Base-by-base conservation (phyloP, 2,888 invertebrate species). In the Leptopterna dolabrata region DNA sequence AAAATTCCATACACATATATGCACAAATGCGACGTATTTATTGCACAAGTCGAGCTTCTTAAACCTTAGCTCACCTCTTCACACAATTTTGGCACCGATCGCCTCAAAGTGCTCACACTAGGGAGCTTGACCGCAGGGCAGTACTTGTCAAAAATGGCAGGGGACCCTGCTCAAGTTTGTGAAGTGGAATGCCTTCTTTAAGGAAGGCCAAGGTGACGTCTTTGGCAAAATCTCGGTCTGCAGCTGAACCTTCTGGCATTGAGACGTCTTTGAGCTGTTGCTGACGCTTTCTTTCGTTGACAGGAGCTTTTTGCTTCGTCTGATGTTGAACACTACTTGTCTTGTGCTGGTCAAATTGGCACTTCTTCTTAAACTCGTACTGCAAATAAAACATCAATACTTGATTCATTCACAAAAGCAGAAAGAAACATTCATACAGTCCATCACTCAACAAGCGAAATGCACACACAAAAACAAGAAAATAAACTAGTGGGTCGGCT, bases 301-400 rank as follows among this genome's bases (percentile, higher is more conserved):
- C 13, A 3, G 70, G 70, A 70, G 19, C 70, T 19, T 70, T 19
- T 13, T 70, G 1, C 70, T 70, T 70, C 24, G 24, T 24, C 70
- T 70, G 70, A 13, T 70, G 70, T 70, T 70, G 70, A 70, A 70
- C 70, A 70, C n/a, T n/a, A n/a, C 70, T n/a, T 70, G 70, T 19
- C 55, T 55, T 55, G 55, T 55, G 55, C 55, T 55, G 55, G 55
- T 55, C 55, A 55, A 55, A 55, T 11, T 55, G 55, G 55, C 11
- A 6, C 55, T 55, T 55, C 36, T 36, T 36, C 55, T 55, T 55
- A 55, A 55, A 55, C 55, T 55, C 55, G 11, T 55, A 55, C 4
- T 55, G 55, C 3, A 36, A 36, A 36, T 36, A 55, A 55, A 55
- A 55, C 55, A 3, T 55, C 3, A 11, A 11, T 55, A 55, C 19